Evolutionary conservation across 1,140 invertebrate species (phyloP).

Genomic region (Heliothis subflexa): DNA sequence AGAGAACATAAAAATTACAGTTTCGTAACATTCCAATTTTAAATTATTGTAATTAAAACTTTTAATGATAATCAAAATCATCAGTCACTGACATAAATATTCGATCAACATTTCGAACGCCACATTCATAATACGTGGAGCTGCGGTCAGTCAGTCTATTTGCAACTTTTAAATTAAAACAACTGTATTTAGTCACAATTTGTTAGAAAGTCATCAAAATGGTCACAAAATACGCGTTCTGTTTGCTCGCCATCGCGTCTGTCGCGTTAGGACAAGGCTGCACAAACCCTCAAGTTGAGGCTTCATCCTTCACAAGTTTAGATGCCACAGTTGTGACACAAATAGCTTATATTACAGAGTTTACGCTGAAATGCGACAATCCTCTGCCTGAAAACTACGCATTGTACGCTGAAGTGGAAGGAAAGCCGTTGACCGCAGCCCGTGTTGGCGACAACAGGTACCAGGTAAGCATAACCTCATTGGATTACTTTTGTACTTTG

Average conservation of each 20-base stretch:
- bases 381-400: constrained; percentile 88
- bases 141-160: constrained; percentile 15
- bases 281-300: constrained; percentile 88
- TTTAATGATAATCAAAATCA: not conserved
- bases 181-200: constrained; percentile 59
- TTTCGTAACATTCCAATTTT: not conserved
- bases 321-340: constrained; percentile 96
- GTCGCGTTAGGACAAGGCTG: constrained; percentile 80
- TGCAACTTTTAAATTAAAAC: constrained; percentile 51
- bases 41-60: not conserved
- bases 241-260: constrained; percentile 63
- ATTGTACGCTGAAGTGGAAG: constrained; percentile 95
- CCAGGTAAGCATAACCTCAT: constrained; percentile 88
- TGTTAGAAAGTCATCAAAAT: constrained; percentile 69
- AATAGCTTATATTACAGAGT: constrained; percentile 93
- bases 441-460: constrained; percentile 92
- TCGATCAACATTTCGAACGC: constrained; percentile 47
- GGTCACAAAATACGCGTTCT: constrained; percentile 75
- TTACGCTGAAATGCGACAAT: constrained; percentile 90
- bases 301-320: constrained; percentile 93
- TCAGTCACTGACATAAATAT: not conserved
- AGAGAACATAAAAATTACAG: not conserved
- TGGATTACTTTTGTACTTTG: not conserved
- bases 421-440: constrained; percentile 92
- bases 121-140: constrained; percentile 54